Evolutionary conservation across 2,797 vertebrate species (phyloP).

Genomic region (Pseudochirops cupreus): DNA sequence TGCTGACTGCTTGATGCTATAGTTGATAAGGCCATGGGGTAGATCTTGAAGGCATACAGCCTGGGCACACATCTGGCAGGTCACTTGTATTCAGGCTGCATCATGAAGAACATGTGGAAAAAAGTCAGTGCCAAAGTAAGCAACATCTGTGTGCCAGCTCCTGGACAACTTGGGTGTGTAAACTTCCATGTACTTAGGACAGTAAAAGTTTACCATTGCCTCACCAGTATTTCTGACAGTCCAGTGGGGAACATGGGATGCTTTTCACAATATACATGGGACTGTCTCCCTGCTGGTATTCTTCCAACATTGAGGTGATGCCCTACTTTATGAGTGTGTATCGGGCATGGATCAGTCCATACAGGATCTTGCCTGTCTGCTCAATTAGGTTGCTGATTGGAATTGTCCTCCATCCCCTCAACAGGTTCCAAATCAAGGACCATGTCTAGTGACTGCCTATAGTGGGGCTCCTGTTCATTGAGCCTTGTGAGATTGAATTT

Average conservation of each 20-base stretch:
- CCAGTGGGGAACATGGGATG: constrained; percentile 96
- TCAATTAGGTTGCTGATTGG: constrained; percentile 96
- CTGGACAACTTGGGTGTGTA: constrained; percentile 96
- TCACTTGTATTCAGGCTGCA: constrained; percentile 97
- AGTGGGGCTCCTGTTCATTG: constrained; percentile 95
- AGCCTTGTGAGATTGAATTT: constrained; percentile 96
- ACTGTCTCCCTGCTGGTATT: constrained; percentile 95
- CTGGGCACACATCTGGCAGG: constrained; percentile 97
- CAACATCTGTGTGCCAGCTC: constrained; percentile 96
- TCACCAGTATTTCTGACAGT: constrained; percentile 95
- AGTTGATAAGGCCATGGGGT: constrained; percentile 97
- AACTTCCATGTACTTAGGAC: constrained; percentile 97
- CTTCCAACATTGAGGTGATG: constrained; percentile 96
- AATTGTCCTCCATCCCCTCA: constrained; percentile 95
- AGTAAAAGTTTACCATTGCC: constrained; percentile 97
- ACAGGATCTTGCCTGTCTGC: constrained; percentile 96
- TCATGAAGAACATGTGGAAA: constrained; percentile 98
- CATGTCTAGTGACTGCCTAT: constrained; percentile 95
- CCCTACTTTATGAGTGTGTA: constrained; percentile 97
- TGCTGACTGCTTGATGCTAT: constrained; percentile 96
- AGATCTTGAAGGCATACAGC: constrained; percentile 98
- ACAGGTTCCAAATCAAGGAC: constrained; percentile 95
- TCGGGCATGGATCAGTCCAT: constrained; percentile 94
- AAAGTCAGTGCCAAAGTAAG: constrained; percentile 96
- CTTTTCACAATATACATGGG: constrained; percentile 96